Conservation (phyloP, 2,797 vertebrate genomes). For the Chiroxiphia lanceolata region DNA sequence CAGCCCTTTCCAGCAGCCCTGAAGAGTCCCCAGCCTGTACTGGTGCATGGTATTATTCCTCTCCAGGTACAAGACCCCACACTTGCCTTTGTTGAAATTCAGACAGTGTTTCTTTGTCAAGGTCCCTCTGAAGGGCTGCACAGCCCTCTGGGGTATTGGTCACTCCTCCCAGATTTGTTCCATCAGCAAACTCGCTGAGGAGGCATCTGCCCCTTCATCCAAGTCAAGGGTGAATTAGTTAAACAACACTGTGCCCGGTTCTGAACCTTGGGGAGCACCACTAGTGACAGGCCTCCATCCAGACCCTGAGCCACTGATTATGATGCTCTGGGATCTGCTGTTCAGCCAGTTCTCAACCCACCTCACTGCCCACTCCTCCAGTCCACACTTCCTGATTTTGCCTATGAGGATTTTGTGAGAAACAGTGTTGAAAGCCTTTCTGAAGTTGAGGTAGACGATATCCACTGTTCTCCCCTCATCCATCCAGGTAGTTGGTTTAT, state of each 20-base stretch:
- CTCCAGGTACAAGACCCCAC: too few relatives aligned
- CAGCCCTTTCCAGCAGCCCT: neutral
- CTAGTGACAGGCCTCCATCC: neutral
- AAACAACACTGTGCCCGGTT: neutral
- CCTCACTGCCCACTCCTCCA: neutral
- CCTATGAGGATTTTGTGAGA: neutral
- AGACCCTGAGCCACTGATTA: neutral
- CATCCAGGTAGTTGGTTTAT: neutral
- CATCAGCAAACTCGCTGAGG: neutral
- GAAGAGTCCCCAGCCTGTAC: neutral
- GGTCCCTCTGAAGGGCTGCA: neutral
- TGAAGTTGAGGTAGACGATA: neutral
- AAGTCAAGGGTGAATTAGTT: neutral
- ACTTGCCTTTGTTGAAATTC: neutral
- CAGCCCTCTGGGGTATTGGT: neutral
- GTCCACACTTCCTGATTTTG: neutral
- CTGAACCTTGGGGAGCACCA: neutral
- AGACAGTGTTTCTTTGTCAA: neutral
- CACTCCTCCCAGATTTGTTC: neutral
- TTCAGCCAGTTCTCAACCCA: neutral
- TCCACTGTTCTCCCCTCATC: neutral
- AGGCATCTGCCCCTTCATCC: neutral
- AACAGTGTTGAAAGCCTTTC: neutral
- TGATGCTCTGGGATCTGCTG: neutral
- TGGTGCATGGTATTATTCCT: neutral